A percentile compares a stretch with the other conserved stretches of the same genome.
These are phyloP conservation scores for Trachelus troglodyta DNA, from an alignment of 2,888 invertebrate species.

Conservation along the genomic window DNA sequence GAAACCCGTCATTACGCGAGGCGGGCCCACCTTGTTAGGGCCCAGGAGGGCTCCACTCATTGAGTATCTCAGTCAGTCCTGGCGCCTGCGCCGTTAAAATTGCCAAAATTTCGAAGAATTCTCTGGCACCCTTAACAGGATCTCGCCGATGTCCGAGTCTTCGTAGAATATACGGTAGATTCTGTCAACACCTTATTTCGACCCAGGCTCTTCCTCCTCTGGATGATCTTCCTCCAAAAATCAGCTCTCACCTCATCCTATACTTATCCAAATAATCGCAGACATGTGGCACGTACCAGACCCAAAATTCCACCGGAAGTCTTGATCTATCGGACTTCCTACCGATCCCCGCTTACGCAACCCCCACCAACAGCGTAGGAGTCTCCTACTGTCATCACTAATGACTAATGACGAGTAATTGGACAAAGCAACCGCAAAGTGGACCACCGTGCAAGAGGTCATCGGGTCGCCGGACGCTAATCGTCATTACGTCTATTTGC, in stretches of 20 bases:
- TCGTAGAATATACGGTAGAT: neutral
- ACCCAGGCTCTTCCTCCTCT: neutral
- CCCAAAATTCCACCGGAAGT: neutral
- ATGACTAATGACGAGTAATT: slow-evolving; percentile 61
- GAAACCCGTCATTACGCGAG: slow-evolving; percentile 66
- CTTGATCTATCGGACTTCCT: neutral
- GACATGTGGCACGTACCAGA: neutral
- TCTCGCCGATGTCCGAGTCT: neutral
- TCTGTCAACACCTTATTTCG: neutral
- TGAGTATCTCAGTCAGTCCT: slow-evolving; percentile 54
- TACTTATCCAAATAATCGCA: neutral
- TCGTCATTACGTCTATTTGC: slow-evolving; percentile 57
- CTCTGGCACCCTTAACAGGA: slow-evolving; percentile 31
- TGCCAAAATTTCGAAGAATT: slow-evolving; percentile 63
- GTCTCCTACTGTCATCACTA: slow-evolving; percentile 52
- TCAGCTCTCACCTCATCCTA: neutral
- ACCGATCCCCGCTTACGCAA: neutral
- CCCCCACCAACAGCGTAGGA: slow-evolving; percentile 41
- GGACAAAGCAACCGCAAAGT: slow-evolving; percentile 66
- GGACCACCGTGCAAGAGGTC: slow-evolving; percentile 63
- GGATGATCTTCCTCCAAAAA: neutral
- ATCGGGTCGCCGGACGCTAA: slow-evolving; percentile 56
- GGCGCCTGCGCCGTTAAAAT: slow-evolving; percentile 65
- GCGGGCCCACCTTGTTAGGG: slow-evolving; percentile 66
- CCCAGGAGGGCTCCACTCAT: slow-evolving; percentile 59